These are phyloP conservation scores for Dynastes hyllus DNA, from an alignment of 2,888 invertebrate genomes.

Conservation along the genomic window DNA sequence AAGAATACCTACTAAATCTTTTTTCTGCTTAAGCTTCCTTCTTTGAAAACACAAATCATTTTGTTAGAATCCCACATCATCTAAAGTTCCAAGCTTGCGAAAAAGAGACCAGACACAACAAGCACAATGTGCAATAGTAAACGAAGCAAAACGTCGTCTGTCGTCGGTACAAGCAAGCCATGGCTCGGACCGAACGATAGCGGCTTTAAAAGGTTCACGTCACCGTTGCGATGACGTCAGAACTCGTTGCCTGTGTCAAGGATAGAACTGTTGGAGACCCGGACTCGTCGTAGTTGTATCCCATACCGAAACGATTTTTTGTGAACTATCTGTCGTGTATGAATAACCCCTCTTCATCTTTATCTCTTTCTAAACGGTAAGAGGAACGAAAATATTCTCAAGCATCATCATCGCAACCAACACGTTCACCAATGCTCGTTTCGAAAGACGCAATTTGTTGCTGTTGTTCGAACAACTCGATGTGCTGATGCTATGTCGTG, in stretches of 20 bases:
- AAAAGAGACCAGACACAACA: background rate
- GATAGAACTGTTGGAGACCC: constrained; percentile 41
- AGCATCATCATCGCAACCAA: background rate
- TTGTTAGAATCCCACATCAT: too few relatives aligned
- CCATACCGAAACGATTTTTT: background rate
- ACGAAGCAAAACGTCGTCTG: constrained; percentile 16
- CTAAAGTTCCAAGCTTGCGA: too few relatives aligned
- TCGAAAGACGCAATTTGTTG: background rate
- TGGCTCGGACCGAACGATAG: constrained; percentile 36
- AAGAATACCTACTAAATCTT: too few relatives aligned
- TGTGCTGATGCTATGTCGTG: background rate
- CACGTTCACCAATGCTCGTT: background rate
- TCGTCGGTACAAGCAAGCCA: constrained; percentile 23
- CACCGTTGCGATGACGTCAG: constrained; percentile 42
- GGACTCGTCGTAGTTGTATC: constrained; percentile 30
- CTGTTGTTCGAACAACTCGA: background rate
- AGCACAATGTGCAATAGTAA: constrained; percentile 8
- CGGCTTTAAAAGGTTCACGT: constrained; percentile 44
- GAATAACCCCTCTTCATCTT: background rate
- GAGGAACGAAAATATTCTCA: background rate
- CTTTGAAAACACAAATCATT: too few relatives aligned
- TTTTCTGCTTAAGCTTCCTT: too few relatives aligned
- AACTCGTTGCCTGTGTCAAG: constrained; percentile 44
- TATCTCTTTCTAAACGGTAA: background rate
- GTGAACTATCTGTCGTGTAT: background rate